phyloP scores from a whole-genome alignment of 2,888 invertebrate species.

The Metalampra italica region DNA sequence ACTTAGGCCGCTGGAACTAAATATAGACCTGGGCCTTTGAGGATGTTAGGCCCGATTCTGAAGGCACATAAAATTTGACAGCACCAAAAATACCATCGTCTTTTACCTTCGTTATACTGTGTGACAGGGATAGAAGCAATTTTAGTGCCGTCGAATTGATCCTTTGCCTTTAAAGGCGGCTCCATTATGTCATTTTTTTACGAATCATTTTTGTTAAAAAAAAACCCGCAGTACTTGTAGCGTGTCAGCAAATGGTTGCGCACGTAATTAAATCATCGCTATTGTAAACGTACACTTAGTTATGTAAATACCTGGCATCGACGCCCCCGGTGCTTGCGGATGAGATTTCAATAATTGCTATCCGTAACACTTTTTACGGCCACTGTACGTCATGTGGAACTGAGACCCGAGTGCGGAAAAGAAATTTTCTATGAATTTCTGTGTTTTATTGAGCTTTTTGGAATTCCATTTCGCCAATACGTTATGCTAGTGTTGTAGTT shows the following conservation, averaged over 20 bases:
- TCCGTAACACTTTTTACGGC: conserved; percentile 15
- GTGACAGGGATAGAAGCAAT: too few species aligned
- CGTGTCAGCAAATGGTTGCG: conserved; percentile 3
- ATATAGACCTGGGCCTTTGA: too few species aligned
- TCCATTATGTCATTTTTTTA: too few species aligned
- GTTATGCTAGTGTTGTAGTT: too few species aligned
- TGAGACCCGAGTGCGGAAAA: not conserved
- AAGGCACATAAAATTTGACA: too few species aligned
- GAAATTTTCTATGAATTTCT: not conserved
- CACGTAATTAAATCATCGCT: conserved; percentile 53
- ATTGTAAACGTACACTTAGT: conserved; percentile 39
- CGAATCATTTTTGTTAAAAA: too few species aligned
- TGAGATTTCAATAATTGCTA: conserved; percentile 9
- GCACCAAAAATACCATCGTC: too few species aligned
- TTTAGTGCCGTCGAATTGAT: too few species aligned
- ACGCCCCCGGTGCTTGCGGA: not conserved
- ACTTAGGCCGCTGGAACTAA: too few species aligned
- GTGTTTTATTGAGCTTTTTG: not conserved
- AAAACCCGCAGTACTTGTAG: not conserved
- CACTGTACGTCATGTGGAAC: conserved; percentile 9
- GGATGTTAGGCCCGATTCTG: too few species aligned
- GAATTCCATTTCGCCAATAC: not conserved
- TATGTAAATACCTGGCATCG: conserved; percentile 34
- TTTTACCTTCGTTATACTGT: too few species aligned
- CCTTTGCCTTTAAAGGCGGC: too few species aligned